Evolutionary conservation across 37 sponge, comb jelly and placozoan species (phyloP), one percentile per base, ranked within the genome.

Genomic region (Theonella swinhoei): DNA sequence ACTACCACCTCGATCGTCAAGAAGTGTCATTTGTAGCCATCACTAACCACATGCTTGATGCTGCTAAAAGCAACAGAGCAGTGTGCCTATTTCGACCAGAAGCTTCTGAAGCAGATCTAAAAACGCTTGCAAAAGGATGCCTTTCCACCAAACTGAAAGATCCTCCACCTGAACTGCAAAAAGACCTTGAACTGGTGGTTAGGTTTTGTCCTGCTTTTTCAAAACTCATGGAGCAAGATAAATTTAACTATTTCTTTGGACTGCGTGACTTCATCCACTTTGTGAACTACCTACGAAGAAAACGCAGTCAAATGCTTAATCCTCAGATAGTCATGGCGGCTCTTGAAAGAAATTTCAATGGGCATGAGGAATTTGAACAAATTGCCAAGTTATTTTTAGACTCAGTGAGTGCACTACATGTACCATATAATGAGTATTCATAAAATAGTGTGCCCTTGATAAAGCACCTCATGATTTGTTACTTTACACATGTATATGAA

Each of bases 1-100:
- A 96, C 70, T 94, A 93, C 70, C 88, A 79, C 87, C 74, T 96
- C 39, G 97, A 96, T 80, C 82, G 54, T 17, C 87, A 68, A n/a
- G 92, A 93, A 69, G 97, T 96, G 34, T 91, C 94, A 28, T 96
- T 96, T 79, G 92, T 96, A 22, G 97, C 94, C 41, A 96, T 96
- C 60, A 91, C 94, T 23, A 96, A 96, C 62, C 94, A 94, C 65
- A 73, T 96, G 39, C 78, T 96, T 34, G 97, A 96, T 87, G 97
- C 97, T 62, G 94, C 97, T 25, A 96, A 96, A 71, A 92, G 92
- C 39, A 96, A 96, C 75, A 71, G 97, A 75, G 97, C 97, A 19
- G 82, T 94, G 33, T 91, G 90, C 64, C 90, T 96, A 34, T 96
- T 91, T 61, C 82, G 97, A 32, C 84, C 97, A 0, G 78, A 88